These are phyloP conservation scores for Pardalotus punctatus DNA, from an alignment of 2,113 vertebrate species.

Conservation along the genomic window DNA sequence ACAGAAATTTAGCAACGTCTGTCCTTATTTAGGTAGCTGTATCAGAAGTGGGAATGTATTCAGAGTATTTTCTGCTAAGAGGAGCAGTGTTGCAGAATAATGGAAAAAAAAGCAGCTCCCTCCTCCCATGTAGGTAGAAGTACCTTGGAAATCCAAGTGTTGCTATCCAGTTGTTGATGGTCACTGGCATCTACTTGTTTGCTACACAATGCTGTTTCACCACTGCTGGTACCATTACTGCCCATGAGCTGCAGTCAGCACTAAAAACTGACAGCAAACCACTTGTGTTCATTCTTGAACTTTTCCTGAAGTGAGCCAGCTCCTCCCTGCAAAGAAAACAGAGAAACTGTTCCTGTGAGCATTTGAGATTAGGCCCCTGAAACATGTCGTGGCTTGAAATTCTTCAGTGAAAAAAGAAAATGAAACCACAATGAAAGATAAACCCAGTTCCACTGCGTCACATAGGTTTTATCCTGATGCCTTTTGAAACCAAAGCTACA, in stretches of 20 bases:
- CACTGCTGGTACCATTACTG: background rate
- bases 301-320: background rate
- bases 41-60: background rate
- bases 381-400: conserved; percentile 44
- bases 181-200: background rate
- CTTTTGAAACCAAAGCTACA: background rate
- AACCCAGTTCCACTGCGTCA: background rate
- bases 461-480: background rate
- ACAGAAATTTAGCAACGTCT: conserved; percentile 2
- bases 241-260: background rate
- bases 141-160: background rate
- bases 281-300: background rate
- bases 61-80: background rate
- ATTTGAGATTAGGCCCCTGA: conserved; percentile 38
- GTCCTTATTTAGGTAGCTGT: background rate
- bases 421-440: conserved; percentile 21
- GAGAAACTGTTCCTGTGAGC: background rate
- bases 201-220: background rate
- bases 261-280: background rate
- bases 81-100: background rate
- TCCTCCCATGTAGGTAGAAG: background rate
- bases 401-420: conserved; percentile 44
- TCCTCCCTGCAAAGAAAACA: conserved; percentile 55
- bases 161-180: background rate
- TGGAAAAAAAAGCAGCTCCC: background rate